A percentile compares a stretch with the other conserved stretches of the same genome.
Evolutionary conservation across 2,113 vertebrate species (phyloP).

Genomic region (Leptocoma aspasia): DNA sequence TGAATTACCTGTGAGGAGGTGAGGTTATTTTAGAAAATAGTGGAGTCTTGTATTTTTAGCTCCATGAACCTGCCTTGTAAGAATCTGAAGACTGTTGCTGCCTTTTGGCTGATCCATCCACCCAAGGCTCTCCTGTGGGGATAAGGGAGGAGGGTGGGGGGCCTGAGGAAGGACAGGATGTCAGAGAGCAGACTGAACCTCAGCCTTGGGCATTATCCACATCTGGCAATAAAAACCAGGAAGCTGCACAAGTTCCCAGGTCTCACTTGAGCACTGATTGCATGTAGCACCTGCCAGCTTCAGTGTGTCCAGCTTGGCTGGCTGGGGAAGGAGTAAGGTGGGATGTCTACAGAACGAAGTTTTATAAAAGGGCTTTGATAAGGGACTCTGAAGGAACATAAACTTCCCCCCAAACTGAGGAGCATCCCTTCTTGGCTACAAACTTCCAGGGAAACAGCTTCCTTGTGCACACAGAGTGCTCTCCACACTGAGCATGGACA

Average conservation of each 20-base stretch:
- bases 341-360: not conserved
- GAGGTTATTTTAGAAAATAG: not conserved
- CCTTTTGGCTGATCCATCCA: not conserved
- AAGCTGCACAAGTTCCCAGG: not conserved
- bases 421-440: not conserved
- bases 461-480: accelerated
- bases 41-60: not conserved
- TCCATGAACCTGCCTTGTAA: not conserved
- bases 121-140: not conserved
- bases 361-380: not conserved
- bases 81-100: not conserved
- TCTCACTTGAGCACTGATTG: not conserved
- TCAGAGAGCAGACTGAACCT: not conserved
- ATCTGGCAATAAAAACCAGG: not conserved
- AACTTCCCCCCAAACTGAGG: not conserved
- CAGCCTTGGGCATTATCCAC: not conserved
- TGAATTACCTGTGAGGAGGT: not conserved
- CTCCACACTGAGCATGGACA: not conserved
- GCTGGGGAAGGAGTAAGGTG: not conserved
- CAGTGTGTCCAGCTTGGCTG: not conserved
- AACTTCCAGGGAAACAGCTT: not conserved
- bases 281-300: not conserved
- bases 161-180: not conserved
- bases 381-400: not conserved
- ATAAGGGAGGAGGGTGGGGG: accelerated